Evolutionary conservation across 64 coral and sea anemone species (phyloP), one percentile per base, ranked within the genome.

Genomic region (Orbicella faveolata): DNA sequence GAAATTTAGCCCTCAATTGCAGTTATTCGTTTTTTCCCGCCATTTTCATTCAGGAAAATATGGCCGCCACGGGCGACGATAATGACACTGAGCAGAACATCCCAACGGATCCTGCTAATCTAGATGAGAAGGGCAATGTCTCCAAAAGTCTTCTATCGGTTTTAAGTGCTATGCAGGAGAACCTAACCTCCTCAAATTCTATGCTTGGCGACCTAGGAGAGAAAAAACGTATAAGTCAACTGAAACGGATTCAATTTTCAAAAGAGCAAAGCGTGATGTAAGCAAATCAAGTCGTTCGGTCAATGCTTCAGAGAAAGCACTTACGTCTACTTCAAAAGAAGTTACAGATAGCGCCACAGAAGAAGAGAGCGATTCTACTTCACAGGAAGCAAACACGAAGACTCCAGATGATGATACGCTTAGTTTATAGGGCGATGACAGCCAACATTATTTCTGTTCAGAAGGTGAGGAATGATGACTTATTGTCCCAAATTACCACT

Each of bases 341-440:
- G 77, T 79, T 59, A 18, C 3, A 26, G 20, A 57, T 48, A 26
- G 23, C 39, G 77, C 77, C 59, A 59, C 77, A 68, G 88, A 89
- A 16, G 61, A 89, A 89, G 88, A 18, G 6, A 66, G 19, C 63
- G 75, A 77, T 26, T 61, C 75, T 63, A 15, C 87, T 77, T 77
- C 57, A 88, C 57, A 78, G 34, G 74, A 75, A 88, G 74, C 63
- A 64, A 63, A 54, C 20, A 17, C 15, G 19, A 88, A 87, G 64
- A 11, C 35, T 72, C 76, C 36, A 30, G 77, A 80, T 51, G 90
- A 87, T 37, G 90, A 80, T 57, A 64, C 34, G 13, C 36, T 87
- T 36, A 87, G 54, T 72, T 44, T 92, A 37, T 92, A 72, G 20
- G 90, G 90, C 74, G 75, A 84, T 23, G n/a, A 62, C 20, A 84